phyloP scores from a whole-genome alignment of 1,140 invertebrate genomes.

The Procambarus virginalis region DNA sequence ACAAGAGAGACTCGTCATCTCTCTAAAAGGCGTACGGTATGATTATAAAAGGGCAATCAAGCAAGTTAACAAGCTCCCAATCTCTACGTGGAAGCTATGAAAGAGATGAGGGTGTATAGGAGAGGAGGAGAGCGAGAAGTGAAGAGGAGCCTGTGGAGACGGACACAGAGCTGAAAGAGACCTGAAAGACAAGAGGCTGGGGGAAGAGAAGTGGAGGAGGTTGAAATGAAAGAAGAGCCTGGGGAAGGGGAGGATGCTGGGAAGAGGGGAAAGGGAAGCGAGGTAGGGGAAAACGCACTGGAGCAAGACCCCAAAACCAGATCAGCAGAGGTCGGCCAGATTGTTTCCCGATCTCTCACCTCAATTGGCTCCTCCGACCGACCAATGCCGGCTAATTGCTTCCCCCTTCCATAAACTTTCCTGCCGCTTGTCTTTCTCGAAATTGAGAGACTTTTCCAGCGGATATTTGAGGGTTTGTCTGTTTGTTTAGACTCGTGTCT shows the following conservation, averaged over 20 bases:
- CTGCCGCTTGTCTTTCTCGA: slow-evolving; percentile 21
- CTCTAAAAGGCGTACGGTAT: not conserved
- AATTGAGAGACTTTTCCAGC: slow-evolving; percentile 18
- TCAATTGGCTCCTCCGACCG: slow-evolving; percentile 6
- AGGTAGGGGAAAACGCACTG: not conserved
- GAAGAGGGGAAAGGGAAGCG: not conserved
- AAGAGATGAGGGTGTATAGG: not conserved
- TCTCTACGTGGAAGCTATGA: not conserved
- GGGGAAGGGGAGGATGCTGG: not conserved
- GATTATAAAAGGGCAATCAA: not conserved
- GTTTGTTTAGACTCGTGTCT: not conserved
- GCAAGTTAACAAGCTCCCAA: not conserved
- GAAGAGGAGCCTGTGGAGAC: not conserved
- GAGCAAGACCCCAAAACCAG: not conserved
- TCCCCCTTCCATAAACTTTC: slow-evolving; percentile 36
- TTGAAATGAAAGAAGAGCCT: not conserved
- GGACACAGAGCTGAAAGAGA: not conserved
- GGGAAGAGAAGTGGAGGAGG: too few species aligned
- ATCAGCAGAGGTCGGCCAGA: slow-evolving; percentile 9
- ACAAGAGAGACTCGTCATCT: not conserved
- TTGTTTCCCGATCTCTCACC: slow-evolving; percentile 9
- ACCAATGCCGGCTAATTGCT: slow-evolving; percentile 29
- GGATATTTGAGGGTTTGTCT: slow-evolving; percentile 7
- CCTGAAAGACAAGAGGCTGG: too few species aligned
- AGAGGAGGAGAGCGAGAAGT: not conserved